phyloP scores from a whole-genome alignment of 2,888 invertebrate species.

The Nasonia oneida region DNA sequence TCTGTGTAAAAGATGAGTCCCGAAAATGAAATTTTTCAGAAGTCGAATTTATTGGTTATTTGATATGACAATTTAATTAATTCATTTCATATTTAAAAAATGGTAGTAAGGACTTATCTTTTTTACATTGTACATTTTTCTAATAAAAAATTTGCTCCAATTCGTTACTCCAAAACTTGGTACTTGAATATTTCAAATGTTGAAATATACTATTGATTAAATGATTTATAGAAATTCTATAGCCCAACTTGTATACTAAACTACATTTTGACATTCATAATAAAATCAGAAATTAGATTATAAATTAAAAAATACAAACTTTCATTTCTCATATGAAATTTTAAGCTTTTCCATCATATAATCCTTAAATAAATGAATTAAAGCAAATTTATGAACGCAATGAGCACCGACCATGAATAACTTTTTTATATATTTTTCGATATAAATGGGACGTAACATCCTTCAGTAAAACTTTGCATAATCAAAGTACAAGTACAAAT shows the following conservation, averaged over 20 bases:
- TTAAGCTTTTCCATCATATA: neutral
- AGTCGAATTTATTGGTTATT: neutral
- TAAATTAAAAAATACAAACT: no score
- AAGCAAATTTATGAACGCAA: neutral
- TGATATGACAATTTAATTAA: neutral
- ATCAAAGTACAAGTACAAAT: no score
- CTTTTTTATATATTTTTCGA: neutral
- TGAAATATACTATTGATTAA: no score
- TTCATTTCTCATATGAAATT: neutral
- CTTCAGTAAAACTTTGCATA: no score
- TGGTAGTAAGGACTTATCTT: neutral
- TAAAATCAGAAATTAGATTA: no score
- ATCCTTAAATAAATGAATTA: neutral
- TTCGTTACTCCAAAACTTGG: no score
- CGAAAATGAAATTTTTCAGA: neutral
- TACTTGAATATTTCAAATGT: neutral
- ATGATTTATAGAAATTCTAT: no score
- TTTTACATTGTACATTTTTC: neutral
- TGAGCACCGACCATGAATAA: neutral
- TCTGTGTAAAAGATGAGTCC: constrained; percentile 21
- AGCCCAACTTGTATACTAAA: no score
- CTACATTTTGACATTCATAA: no score
- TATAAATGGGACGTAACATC: neutral
- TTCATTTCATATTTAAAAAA: neutral
- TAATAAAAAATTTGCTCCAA: neutral